A percentile compares a stretch with the other conserved stretches of the same genome.
Evolutionary conservation across 2,113 vertebrate genomes (phyloP).

Genomic region (Progne subis): DNA sequence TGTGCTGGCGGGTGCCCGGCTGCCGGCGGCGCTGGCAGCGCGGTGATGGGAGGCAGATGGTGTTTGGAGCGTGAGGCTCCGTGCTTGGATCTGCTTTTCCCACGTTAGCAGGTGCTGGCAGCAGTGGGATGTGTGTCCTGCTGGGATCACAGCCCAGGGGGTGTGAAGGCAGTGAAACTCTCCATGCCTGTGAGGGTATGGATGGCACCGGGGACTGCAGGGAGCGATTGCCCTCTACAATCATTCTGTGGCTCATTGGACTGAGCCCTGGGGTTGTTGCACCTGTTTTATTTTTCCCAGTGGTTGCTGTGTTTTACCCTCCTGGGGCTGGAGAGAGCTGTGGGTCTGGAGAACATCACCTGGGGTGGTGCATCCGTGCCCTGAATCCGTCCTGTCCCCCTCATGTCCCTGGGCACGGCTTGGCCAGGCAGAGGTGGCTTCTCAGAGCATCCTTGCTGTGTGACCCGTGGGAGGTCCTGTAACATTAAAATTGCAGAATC

Average conservation of each 20-base stretch:
- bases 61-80: background rate
- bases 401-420: background rate
- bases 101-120: background rate
- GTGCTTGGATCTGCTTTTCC: background rate
- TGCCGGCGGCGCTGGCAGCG: background rate
- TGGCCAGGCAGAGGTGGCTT: background rate
- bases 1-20: background rate
- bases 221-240: fast-evolving
- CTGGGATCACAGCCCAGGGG: background rate
- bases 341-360: background rate
- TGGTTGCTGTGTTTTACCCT: background rate
- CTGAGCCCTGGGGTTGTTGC: background rate
- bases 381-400: background rate
- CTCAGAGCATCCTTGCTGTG: background rate
- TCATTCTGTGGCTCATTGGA: background rate
- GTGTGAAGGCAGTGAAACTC: background rate
- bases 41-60: background rate
- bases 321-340: background rate
- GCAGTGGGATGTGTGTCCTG: fast-evolving
- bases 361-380: background rate
- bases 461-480: background rate
- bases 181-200: fast-evolving
- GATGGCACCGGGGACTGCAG: fast-evolving
- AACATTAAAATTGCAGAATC: background rate
- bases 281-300: background rate